These are phyloP conservation scores for Solenopsis fugax DNA, from an alignment of 1,140 invertebrate genomes.

Conservation along the genomic window DNA sequence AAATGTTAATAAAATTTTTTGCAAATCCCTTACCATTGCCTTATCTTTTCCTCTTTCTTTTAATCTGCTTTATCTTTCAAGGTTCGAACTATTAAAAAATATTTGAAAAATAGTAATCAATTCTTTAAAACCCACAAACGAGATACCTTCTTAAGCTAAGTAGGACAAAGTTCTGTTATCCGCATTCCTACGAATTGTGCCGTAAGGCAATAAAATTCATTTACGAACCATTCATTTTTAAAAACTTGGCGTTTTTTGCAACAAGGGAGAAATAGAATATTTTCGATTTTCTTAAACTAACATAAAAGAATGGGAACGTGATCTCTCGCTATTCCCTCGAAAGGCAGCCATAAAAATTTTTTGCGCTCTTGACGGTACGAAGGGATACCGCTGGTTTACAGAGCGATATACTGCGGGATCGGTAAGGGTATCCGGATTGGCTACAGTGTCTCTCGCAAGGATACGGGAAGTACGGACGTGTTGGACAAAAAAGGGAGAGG, in stretches of 20 bases:
- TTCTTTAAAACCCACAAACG: too few species aligned
- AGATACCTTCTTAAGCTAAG: not conserved
- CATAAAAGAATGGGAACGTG: not conserved
- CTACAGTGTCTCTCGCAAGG: slow-evolving; percentile 46
- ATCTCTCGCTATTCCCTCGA: not conserved
- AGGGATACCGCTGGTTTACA: slow-evolving; percentile 31
- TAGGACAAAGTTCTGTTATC: not conserved
- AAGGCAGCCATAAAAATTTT: slow-evolving; percentile 31
- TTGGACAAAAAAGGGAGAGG: slow-evolving; percentile 4
- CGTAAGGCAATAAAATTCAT: not conserved
- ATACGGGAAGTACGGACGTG: slow-evolving; percentile 70
- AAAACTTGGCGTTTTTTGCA: not conserved
- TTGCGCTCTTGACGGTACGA: not conserved
- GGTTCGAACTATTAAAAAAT: too few species aligned
- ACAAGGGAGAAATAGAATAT: not conserved
- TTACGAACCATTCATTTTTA: not conserved
- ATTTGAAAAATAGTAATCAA: too few species aligned
- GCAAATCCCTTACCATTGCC: too few species aligned
- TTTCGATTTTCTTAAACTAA: not conserved
- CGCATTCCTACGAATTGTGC: not conserved
- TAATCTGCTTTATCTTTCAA: not conserved
- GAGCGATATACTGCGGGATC: slow-evolving; percentile 61
- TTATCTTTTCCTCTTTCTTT: too few species aligned
- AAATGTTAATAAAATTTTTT: too few species aligned
- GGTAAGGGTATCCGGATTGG: slow-evolving; percentile 55